phyloP scores from a whole-genome alignment of 2,113 vertebrate species.

The Python bivittatus region DNA sequence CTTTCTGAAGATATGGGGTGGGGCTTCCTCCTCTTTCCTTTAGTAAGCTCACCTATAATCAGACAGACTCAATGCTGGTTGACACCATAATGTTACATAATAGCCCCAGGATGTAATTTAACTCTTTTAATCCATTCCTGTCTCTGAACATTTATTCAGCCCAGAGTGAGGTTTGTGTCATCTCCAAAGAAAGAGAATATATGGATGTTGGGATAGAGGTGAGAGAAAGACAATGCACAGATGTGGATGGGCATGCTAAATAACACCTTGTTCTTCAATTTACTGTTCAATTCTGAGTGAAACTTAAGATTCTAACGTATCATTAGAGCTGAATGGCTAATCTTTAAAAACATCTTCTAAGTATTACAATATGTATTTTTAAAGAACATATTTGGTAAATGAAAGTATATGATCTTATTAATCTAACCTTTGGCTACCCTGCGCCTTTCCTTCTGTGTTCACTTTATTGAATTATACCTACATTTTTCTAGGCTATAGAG shows the following conservation, averaged over 20 bases:
- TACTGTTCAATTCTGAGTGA: background rate
- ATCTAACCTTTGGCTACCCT: constrained; percentile 18
- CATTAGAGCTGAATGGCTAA: background rate
- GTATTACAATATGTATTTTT: background rate
- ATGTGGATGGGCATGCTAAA: background rate
- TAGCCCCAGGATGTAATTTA: background rate
- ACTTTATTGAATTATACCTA: constrained; percentile 7
- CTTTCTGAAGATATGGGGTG: background rate
- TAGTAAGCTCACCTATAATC: background rate
- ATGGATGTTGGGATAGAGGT: background rate
- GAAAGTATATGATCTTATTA: constrained; percentile 16
- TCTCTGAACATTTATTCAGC: background rate
- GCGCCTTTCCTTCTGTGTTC: constrained; percentile 17
- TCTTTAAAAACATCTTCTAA: background rate
- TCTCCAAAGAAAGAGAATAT: background rate
- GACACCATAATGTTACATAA: background rate
- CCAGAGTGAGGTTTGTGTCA: background rate
- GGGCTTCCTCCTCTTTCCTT: background rate
- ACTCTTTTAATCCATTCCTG: background rate
- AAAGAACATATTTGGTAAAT: background rate
- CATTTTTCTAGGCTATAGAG: constrained; percentile 3
- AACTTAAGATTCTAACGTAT: background rate
- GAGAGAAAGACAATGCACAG: background rate
- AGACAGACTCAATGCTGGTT: background rate
- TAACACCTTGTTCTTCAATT: background rate